Conservation (phyloP, 2,113 vertebrate species). For the Corvus cornix region DNA sequence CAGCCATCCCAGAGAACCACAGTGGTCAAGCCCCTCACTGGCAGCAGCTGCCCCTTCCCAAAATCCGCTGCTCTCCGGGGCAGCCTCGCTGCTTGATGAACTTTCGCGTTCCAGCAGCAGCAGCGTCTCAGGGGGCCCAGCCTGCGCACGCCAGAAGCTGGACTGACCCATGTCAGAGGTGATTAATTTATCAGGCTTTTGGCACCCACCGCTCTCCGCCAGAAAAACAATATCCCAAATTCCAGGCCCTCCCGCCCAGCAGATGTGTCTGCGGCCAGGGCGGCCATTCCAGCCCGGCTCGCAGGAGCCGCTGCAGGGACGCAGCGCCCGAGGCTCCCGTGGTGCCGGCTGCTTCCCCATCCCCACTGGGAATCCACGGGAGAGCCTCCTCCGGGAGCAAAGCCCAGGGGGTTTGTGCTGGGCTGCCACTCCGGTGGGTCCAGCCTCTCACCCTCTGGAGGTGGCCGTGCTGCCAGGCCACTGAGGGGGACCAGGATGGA, state of each 20-base stretch:
- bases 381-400: neutral
- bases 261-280: conserved; percentile 52
- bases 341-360: neutral
- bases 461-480: neutral
- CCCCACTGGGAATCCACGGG: fast-evolving
- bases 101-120: neutral
- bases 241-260: conserved; percentile 59
- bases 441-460: fast-evolving
- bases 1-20: neutral
- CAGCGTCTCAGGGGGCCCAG: conserved; percentile 33
- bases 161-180: conserved; percentile 64
- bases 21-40: fast-evolving
- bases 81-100: neutral
- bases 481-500: fast-evolving
- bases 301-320: neutral
- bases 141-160: conserved; percentile 36
- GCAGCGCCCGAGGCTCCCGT: neutral
- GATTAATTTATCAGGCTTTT: conserved; percentile 68
- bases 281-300: neutral
- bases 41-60: neutral
- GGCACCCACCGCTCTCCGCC: conserved; percentile 39
- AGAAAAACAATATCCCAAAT: conserved; percentile 66
- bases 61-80: neutral
- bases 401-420: fast-evolving
- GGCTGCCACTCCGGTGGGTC: neutral